Evolutionary conservation across 1,140 invertebrate species (phyloP).

Genomic region (Tenebrio molitor): DNA sequence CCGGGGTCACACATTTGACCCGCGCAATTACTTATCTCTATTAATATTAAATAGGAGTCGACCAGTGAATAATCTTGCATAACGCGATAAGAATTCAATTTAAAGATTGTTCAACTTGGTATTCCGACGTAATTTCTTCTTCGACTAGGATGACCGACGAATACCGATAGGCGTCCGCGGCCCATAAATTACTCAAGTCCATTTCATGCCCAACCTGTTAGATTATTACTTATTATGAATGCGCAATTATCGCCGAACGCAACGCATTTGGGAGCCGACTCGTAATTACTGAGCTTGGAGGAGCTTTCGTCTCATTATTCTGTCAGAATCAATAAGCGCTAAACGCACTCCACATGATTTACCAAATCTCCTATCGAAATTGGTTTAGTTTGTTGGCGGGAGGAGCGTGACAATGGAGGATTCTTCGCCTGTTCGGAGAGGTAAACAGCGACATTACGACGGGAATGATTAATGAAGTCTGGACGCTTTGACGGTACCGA

Average conservation of each 20-base stretch:
- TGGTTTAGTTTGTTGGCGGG: slow-evolving; percentile 2
- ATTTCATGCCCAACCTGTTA: slow-evolving; percentile 22
- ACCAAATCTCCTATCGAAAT: slow-evolving; percentile 8
- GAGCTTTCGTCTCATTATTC: neutral
- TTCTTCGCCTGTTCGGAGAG: neutral
- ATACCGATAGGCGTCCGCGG: slow-evolving; percentile 14
- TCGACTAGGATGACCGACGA: slow-evolving; percentile 8
- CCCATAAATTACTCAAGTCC: slow-evolving; percentile 10
- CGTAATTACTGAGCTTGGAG: slow-evolving; percentile 4
- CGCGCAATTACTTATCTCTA: too few relatives aligned
- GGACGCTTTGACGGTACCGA: neutral
- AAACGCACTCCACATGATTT: neutral
- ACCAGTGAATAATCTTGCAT: too few relatives aligned
- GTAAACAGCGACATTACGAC: slow-evolving; percentile 17
- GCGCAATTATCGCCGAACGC: slow-evolving; percentile 7
- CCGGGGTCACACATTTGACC: too few relatives aligned
- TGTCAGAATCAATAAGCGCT: slow-evolving; percentile 25
- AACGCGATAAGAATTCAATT: slow-evolving; percentile 18
- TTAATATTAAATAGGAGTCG: too few relatives aligned
- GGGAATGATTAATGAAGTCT: slow-evolving; percentile 16
- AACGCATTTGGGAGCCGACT: slow-evolving; percentile 8
- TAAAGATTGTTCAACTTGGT: slow-evolving; percentile 12
- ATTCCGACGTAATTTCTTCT: slow-evolving; percentile 19
- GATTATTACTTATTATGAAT: slow-evolving; percentile 32
- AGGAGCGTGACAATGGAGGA: slow-evolving; percentile 13